These are phyloP conservation scores for Lucinisca nassula DNA, from an alignment of 2,888 invertebrate genomes.

Conservation along the genomic window DNA sequence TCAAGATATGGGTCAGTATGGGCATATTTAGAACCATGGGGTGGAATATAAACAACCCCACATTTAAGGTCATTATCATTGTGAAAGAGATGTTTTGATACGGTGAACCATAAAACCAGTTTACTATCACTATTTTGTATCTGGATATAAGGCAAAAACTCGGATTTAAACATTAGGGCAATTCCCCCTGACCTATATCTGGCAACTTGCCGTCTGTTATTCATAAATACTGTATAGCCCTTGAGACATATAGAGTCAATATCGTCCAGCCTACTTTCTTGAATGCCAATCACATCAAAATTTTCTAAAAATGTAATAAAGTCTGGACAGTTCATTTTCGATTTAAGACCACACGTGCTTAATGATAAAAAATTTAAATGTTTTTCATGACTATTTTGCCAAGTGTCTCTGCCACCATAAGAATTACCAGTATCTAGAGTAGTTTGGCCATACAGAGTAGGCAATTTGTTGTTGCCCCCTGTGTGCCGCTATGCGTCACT, in stretches of 20 bases:
- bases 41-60: constrained; percentile 9
- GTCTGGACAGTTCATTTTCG: neutral
- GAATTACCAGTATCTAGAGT: neutral
- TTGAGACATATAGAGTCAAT: neutral
- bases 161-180: neutral
- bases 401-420: neutral
- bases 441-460: neutral
- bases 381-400: neutral
- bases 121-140: neutral
- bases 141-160: neutral
- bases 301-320: neutral
- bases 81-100: neutral
- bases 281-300: neutral
- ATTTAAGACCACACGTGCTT: neutral
- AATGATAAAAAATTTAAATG: neutral
- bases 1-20: constrained; percentile 8
- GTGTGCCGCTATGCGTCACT: neutral
- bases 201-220: neutral
- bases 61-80: neutral
- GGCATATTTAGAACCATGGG: neutral
- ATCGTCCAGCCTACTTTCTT: constrained; percentile 13
- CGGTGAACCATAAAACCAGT: neutral
- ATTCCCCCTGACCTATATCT: constrained; percentile 19
- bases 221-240: neutral
- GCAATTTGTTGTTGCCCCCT: neutral